Percentiles rank a stretch among this genome's conserved stretches.
Evolutionary conservation across 2,888 invertebrate genomes (phyloP).

Genomic region (Lamellibrachia columna): DNA sequence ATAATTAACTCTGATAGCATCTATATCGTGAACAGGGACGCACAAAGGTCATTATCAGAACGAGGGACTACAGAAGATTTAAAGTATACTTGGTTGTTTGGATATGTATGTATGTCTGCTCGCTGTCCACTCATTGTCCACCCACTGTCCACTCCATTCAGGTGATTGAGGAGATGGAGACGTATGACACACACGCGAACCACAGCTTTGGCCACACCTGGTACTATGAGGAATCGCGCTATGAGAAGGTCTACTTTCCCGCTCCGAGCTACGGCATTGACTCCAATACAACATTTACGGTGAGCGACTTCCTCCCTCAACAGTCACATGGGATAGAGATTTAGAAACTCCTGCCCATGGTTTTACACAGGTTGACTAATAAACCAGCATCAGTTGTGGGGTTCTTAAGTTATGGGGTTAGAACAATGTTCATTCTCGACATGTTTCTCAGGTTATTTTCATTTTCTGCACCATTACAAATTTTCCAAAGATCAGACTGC

Average conservation of each 20-base stretch:
- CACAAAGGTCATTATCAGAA: too few relatives aligned
- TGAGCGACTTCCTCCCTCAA: conserved; percentile 59
- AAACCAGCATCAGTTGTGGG: not conserved
- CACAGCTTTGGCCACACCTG: conserved; percentile 61
- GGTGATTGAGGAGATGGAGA: conserved; percentile 62
- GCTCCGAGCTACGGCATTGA: conserved; percentile 92
- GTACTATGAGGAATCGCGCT: conserved; percentile 54
- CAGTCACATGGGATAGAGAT: not conserved
- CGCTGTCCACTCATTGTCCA: not conserved
- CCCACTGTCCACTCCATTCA: conserved; percentile 35
- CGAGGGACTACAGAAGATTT: too few relatives aligned
- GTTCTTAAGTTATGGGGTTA: too few relatives aligned
- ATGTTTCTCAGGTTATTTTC: too few relatives aligned
- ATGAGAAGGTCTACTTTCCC: conserved; percentile 69
- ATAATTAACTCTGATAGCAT: too few relatives aligned
- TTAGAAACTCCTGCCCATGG: not conserved
- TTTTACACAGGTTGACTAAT: not conserved
- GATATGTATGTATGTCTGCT: too few relatives aligned
- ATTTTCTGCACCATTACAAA: too few relatives aligned
- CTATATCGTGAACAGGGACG: too few relatives aligned
- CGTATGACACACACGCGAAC: conserved; percentile 60
- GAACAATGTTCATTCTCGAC: too few relatives aligned
- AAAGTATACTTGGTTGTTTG: too few relatives aligned
- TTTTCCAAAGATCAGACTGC: too few relatives aligned
- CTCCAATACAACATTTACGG: conserved; percentile 90